Evolutionary conservation across 2,113 vertebrate genomes (phyloP).

Genomic region (Corythaixoides concolor): DNA sequence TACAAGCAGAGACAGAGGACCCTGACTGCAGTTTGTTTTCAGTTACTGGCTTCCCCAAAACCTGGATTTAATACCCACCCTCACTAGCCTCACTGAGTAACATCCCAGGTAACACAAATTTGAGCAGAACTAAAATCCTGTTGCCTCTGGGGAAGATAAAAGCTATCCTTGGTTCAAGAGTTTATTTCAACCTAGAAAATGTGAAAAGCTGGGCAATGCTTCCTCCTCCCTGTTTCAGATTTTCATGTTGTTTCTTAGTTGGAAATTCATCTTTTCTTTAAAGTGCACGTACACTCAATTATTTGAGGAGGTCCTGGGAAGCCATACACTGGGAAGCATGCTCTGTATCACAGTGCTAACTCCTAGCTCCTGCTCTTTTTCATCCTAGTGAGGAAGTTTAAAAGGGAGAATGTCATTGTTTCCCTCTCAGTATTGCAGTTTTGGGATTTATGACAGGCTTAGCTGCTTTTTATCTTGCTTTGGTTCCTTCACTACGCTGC

Average conservation of each 20-base stretch:
- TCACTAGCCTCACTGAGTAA: not conserved
- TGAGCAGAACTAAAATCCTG: not conserved
- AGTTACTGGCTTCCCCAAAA: not conserved
- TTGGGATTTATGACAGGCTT: not conserved
- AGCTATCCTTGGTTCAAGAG: not conserved
- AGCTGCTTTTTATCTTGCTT: not conserved
- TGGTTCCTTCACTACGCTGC: not conserved
- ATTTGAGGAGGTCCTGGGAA: not conserved
- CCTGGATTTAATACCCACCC: not conserved
- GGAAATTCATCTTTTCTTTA: not conserved
- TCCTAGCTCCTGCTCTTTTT: not conserved
- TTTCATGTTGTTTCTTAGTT: not conserved
- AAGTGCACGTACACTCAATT: not conserved
- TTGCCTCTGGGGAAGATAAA: not conserved
- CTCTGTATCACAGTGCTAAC: not conserved
- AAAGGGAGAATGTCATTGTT: not conserved
- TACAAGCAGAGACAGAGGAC: not conserved
- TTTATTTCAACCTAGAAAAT: not conserved
- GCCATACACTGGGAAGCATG: not conserved
- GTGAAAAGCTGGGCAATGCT: not conserved
- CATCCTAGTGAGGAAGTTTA: not conserved
- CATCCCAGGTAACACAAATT: not conserved
- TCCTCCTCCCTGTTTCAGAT: not conserved
- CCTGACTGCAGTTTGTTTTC: not conserved
- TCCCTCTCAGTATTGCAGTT: not conserved